Percentiles rank a stretch among this genome's conserved stretches.
phyloP scores from a whole-genome alignment of 2,888 invertebrate genomes.

The Ypsolopha sequella region DNA sequence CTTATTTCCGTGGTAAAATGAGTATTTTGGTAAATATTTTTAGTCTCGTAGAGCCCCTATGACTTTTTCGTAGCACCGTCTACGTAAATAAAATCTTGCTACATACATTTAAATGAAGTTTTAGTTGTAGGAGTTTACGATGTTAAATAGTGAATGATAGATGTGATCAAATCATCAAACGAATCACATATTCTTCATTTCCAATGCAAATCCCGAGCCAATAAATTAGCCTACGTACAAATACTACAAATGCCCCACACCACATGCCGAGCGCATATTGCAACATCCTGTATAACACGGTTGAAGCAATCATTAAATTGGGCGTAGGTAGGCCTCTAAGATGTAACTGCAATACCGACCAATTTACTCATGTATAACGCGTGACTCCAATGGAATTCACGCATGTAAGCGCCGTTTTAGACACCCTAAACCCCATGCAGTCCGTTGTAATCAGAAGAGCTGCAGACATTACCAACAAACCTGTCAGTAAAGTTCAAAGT shows the following conservation, averaged over 20 bases:
- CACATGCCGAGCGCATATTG: slow-evolving; percentile 29
- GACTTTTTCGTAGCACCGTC: neutral
- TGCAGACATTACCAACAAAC: neutral
- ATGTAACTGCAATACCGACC: slow-evolving; percentile 1
- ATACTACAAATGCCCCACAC: neutral
- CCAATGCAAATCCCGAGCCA: slow-evolving; percentile 52
- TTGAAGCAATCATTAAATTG: slow-evolving; percentile 3
- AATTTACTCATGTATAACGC: slow-evolving; percentile 3
- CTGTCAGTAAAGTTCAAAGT: no score
- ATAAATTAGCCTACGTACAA: slow-evolving; percentile 43
- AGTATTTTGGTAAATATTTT: no score
- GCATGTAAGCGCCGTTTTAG: slow-evolving; percentile 3
- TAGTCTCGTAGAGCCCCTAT: no score
- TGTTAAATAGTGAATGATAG: no score
- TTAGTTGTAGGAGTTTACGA: no score
- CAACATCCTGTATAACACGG: slow-evolving; percentile 24
- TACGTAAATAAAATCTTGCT: neutral
- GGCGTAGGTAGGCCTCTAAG: slow-evolving; percentile 3
- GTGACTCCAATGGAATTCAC: neutral
- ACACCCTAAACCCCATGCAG: slow-evolving; percentile 22
- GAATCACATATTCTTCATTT: slow-evolving; percentile 54
- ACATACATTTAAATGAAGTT: neutral
- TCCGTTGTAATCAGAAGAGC: slow-evolving; percentile 13
- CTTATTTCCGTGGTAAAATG: neutral
- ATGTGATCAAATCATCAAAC: slow-evolving; percentile 37